Conservation (phyloP, 2,797 vertebrate species). For the Graptemys geographica region DNA sequence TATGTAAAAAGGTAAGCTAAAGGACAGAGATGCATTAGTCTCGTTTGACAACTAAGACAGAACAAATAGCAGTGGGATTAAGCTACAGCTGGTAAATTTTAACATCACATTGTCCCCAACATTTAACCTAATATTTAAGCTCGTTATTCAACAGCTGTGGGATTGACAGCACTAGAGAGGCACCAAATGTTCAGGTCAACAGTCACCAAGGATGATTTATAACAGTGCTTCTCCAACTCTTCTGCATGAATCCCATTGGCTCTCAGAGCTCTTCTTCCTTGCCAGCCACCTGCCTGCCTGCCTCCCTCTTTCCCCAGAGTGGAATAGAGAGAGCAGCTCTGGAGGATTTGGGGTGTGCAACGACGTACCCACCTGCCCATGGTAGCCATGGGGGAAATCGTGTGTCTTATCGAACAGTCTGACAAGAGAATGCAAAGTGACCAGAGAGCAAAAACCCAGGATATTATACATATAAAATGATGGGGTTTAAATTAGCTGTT, state of each 20-base stretch:
- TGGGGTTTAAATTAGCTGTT: no score
- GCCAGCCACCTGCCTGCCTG: no score
- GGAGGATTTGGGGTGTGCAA: no score
- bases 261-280: no score
- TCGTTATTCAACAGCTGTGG: background rate
- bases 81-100: background rate
- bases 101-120: background rate
- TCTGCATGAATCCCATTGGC: no score
- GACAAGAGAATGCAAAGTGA: background rate
- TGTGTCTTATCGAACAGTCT: accelerated
- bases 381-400: background rate
- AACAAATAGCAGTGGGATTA: background rate
- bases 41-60: background rate
- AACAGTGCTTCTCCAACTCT: no score
- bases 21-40: background rate
- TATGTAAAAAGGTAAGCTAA: background rate
- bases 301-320: no score
- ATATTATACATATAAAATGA: no score
- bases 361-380: background rate
- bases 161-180: no score
- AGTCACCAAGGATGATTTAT: no score
- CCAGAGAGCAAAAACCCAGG: background rate
- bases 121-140: background rate
- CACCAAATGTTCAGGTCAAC: background rate
- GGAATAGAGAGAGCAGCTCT: no score